Conservation (phyloP, 2,888 invertebrate genomes). For the Hydraecia micacea region DNA sequence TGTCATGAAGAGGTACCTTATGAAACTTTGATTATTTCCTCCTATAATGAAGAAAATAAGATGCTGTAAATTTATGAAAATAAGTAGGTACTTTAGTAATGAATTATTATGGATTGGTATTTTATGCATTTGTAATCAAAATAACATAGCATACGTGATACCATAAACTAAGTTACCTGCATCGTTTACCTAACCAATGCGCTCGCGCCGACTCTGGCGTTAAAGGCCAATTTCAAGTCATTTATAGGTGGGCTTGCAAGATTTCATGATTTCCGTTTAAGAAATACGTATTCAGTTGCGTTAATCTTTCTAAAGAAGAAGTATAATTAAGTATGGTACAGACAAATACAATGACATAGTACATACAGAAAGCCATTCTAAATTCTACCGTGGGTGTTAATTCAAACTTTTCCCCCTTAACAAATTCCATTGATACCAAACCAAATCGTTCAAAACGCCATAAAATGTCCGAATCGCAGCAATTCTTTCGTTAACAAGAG, state of each 20-base stretch:
- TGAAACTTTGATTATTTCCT: neutral
- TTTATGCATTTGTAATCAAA: slow-evolving; percentile 30
- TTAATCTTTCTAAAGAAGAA: neutral
- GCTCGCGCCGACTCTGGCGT: slow-evolving; percentile 16
- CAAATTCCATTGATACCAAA: slow-evolving; percentile 75
- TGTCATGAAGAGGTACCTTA: neutral
- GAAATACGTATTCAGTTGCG: neutral
- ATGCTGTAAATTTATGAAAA: neutral
- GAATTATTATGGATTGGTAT: neutral
- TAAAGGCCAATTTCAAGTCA: slow-evolving; percentile 37
- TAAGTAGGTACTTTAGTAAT: neutral
- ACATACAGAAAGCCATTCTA: neutral
- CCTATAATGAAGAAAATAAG: neutral
- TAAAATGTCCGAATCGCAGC: slow-evolving; percentile 77
- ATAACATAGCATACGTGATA: slow-evolving; percentile 11
- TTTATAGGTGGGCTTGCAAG: neutral
- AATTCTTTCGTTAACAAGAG: slow-evolving; percentile 62
- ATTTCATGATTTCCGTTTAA: neutral
- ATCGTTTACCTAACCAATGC: slow-evolving; percentile 40
- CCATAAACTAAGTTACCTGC: slow-evolving; percentile 3
- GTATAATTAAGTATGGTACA: neutral
- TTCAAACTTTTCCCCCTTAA: slow-evolving; percentile 66
- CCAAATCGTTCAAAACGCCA: slow-evolving; percentile 73
- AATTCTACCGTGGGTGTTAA: slow-evolving; percentile 41
- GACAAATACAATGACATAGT: neutral